Evolutionary conservation across 2,797 vertebrate genomes (phyloP).

Genomic region (Anguilla megastoma): DNA sequence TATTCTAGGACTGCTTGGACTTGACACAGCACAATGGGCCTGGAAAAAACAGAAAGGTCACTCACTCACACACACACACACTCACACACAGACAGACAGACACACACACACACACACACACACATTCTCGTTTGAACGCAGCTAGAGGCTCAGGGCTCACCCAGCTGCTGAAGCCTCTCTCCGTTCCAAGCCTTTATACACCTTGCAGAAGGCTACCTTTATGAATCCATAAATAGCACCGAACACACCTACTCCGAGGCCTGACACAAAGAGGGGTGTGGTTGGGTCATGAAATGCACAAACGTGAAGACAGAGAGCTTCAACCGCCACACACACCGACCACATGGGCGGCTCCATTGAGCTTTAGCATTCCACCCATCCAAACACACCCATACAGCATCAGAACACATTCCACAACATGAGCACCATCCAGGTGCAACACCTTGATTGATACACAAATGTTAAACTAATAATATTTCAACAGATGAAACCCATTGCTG

Average conservation of each 20-base stretch:
- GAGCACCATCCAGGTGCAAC: not conserved
- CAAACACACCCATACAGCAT: not conserved
- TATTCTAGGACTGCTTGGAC: slow-evolving; percentile 35
- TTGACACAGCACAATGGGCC: slow-evolving; percentile 36
- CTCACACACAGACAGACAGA: not conserved
- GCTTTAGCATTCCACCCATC: not conserved
- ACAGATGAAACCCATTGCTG: not conserved
- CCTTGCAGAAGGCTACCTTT: not conserved
- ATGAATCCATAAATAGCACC: not conserved
- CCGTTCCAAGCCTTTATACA: not conserved
- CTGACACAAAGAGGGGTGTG: not conserved
- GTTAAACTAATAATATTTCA: not conserved
- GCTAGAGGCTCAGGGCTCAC: slow-evolving; percentile 5
- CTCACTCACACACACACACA: not conserved
- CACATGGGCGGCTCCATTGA: not conserved
- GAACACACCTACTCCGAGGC: not conserved
- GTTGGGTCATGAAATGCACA: not conserved
- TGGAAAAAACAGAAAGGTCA: slow-evolving; percentile 2
- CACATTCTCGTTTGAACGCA: not conserved
- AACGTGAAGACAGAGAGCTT: not conserved
- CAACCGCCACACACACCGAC: not conserved
- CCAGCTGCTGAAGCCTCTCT: not conserved
- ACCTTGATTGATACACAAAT: not conserved
- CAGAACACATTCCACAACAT: not conserved
- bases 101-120: not conserved